Base-by-base conservation (phyloP, 2,113 vertebrate genomes). In the Ceratotherium simum region DNA sequence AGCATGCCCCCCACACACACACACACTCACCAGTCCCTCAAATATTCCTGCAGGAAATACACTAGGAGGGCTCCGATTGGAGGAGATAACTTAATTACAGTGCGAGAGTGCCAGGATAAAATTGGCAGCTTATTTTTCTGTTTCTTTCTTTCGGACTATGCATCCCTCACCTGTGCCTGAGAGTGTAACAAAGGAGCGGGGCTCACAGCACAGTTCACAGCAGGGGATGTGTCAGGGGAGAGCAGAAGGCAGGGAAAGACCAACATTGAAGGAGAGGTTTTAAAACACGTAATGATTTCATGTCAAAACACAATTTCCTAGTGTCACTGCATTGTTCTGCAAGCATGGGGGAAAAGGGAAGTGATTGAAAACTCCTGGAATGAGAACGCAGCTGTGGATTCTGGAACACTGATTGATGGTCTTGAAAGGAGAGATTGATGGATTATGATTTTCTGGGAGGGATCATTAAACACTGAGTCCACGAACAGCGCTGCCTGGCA, bases 211-310 rank as follows among this genome's bases (percentile, higher is more conserved):
- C 72, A 65, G 79, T 54, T 91, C 83, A 31, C 27, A 76, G 90
- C 39, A 83, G 65, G 83, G 96, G 92, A 90, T 36, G 51, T 95
- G 96, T 73, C 96, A 81, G 78, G 90, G 79, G 96, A 95, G 58
- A 78, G 87, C 85, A 94, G 73, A 86, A 89, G 93, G 84, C 94
- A 96, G 93, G 94, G 97, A 95, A 97, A 97, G 98, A 98, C 94
- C 98, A 98, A 98, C 97, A 81, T 62, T 92, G 95, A 98, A 97
- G 91, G 98, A 98, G 98, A 98, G 96, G 72, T 98, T 99, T 98
- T 98, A 98, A 99, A 98, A 98, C 97, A 98, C 97, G 95, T 98
- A 98, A 99, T 98, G 98, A 99, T 98, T 99, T 98, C 98, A 98
- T 97, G 98, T 99, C 98, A 99, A 98, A 99, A 97, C 97, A 98